phyloP scores from a whole-genome alignment of 2,888 invertebrate species.

The Acanthosepion pharaonis region DNA sequence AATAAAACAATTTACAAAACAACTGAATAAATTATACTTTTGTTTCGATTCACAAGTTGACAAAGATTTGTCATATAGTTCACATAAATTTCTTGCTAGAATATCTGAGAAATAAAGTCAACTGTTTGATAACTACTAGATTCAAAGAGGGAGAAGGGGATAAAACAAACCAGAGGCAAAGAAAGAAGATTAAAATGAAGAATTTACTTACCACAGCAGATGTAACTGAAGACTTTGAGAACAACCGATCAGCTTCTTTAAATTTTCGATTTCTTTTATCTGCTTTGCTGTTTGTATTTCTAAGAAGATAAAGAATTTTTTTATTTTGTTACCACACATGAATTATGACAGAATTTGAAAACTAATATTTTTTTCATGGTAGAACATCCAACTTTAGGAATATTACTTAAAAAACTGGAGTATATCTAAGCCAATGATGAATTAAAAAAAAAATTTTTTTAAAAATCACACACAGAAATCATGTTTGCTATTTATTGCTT shows the following conservation, averaged over 20 bases:
- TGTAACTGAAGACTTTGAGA: slow-evolving; percentile 98
- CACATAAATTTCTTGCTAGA: too few relatives aligned
- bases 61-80: too few relatives aligned
- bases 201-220: slow-evolving; percentile 70
- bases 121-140: background rate
- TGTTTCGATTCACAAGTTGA: too few relatives aligned
- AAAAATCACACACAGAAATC: too few relatives aligned
- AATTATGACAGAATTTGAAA: background rate
- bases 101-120: too few relatives aligned
- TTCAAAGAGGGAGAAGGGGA: too few relatives aligned
- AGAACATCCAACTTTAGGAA: background rate
- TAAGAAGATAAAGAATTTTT: slow-evolving; percentile 73
- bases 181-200: background rate
- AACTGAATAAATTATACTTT: too few relatives aligned
- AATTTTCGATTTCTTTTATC: slow-evolving; percentile 97
- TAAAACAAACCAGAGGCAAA: background rate
- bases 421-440: background rate
- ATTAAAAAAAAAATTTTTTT: background rate
- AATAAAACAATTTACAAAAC: too few relatives aligned
- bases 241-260: slow-evolving; percentile 96
- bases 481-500: background rate
- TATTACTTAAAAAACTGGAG: background rate
- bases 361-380: background rate
- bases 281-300: slow-evolving; percentile 94
- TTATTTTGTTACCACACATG: too few relatives aligned